phyloP scores from a whole-genome alignment of 2,797 vertebrate species.

The Enteromius paludinosus region DNA sequence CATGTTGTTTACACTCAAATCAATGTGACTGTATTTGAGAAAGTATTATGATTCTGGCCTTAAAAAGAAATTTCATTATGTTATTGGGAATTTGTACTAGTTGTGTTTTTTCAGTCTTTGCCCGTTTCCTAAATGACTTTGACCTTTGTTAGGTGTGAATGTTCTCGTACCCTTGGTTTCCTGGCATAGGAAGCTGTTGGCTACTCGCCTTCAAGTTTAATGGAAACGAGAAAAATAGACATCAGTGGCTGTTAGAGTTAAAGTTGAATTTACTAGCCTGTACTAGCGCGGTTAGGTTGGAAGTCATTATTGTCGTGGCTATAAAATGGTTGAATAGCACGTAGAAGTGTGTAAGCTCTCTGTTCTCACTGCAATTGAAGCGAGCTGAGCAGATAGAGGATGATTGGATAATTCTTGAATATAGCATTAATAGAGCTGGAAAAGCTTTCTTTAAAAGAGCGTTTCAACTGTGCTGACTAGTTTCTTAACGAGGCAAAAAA shows the following conservation, averaged over 20 bases:
- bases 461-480: background rate
- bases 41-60: background rate
- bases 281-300: background rate
- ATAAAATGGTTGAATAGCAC: slow-evolving; percentile 24
- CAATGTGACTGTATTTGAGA: background rate
- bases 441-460: slow-evolving; percentile 4
- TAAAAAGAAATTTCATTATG: background rate
- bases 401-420: background rate
- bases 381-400: background rate
- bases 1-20: background rate
- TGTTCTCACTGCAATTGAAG: background rate
- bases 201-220: slow-evolving; percentile 31
- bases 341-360: background rate
- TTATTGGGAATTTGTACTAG: background rate
- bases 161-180: slow-evolving; percentile 32
- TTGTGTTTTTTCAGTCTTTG: background rate
- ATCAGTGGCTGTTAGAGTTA: slow-evolving; percentile 25
- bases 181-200: slow-evolving; percentile 44
- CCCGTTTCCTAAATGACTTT: slow-evolving; percentile 53
- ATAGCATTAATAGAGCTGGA: background rate
- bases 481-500: background rate
- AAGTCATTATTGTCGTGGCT: slow-evolving; percentile 25
- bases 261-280: slow-evolving; percentile 32
- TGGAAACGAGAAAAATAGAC: slow-evolving; percentile 24
- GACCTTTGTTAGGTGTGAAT: slow-evolving; percentile 50